phyloP scores from a whole-genome alignment of 2,113 vertebrate species.

The Ranitomeya imitator region DNA sequence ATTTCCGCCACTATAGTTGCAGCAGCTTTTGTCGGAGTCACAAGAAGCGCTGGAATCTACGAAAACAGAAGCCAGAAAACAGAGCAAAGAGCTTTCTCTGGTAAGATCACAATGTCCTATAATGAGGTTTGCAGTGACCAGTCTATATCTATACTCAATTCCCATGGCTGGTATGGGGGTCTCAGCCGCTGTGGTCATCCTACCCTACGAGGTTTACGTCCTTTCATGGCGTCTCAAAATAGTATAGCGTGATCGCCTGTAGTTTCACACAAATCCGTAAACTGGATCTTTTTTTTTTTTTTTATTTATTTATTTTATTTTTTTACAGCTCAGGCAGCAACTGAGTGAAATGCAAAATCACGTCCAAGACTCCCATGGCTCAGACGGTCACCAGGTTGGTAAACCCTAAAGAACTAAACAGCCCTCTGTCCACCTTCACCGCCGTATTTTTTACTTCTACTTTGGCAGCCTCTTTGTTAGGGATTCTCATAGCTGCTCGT shows the following conservation, averaged over 20 bases:
- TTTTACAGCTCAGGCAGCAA: conserved; percentile 81
- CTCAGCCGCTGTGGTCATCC: background rate
- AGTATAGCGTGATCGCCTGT: background rate
- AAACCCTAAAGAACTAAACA: background rate
- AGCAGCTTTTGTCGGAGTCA: conserved; percentile 79
- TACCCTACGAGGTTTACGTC: background rate
- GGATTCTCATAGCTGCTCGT: background rate
- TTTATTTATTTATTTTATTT: background rate
- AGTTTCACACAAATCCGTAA: background rate
- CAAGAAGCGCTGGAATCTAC: conserved; percentile 81
- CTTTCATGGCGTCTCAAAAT: background rate
- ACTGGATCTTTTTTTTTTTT: background rate
- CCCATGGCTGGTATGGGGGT: background rate
- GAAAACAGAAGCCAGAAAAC: conserved; percentile 82
- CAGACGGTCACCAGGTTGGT: conserved; percentile 66
- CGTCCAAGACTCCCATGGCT: conserved; percentile 67
- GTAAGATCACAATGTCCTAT: conserved; percentile 66
- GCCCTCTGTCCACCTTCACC: background rate
- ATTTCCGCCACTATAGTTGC: conserved; percentile 72
- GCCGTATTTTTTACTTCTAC: background rate
- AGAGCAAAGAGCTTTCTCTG: conserved; percentile 84
- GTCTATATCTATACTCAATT: background rate
- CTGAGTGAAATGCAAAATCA: conserved; percentile 77
- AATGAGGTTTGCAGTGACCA: background rate
- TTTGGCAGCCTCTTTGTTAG: background rate